phyloP scores from a whole-genome alignment of 2,888 invertebrate genomes.

The Galerucella nymphaeae region DNA sequence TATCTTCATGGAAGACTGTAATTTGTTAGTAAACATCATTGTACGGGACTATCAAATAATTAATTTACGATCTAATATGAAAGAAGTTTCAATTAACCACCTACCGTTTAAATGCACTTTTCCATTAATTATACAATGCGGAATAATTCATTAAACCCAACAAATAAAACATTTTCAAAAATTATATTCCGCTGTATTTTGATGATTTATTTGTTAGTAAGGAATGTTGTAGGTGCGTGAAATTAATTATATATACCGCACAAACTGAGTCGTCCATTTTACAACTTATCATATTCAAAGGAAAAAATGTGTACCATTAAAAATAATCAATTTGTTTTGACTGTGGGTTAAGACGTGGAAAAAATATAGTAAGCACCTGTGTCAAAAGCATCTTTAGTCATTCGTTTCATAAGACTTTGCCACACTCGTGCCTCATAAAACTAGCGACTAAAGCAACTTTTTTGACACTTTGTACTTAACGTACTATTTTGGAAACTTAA shows the following conservation, averaged over 20 bases:
- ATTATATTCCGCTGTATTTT: not conserved
- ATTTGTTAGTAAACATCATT: conserved; percentile 17
- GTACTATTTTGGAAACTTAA: too few relatives aligned
- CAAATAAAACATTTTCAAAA: conserved; percentile 30
- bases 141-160: conserved; percentile 26
- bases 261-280: not conserved
- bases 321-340: not conserved
- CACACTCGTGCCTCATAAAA: too few relatives aligned
- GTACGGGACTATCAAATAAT: conserved; percentile 20
- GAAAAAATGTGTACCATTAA: not conserved
- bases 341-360: too few relatives aligned
- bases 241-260: not conserved
- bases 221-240: conserved; percentile 1
- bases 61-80: conserved; percentile 26
- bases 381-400: too few relatives aligned
- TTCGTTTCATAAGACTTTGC: too few relatives aligned
- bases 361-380: too few relatives aligned
- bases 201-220: conserved; percentile 16
- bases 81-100: conserved; percentile 34
- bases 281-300: not conserved
- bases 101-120: conserved; percentile 33
- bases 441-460: too few relatives aligned
- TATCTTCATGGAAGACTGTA: not conserved
- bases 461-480: too few relatives aligned
- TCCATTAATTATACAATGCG: conserved; percentile 29